Evolutionary conservation across 1,140 invertebrate genomes (phyloP), one percentile per base, ranked within the genome.

Genomic region (Caenorhabditis latens): DNA sequence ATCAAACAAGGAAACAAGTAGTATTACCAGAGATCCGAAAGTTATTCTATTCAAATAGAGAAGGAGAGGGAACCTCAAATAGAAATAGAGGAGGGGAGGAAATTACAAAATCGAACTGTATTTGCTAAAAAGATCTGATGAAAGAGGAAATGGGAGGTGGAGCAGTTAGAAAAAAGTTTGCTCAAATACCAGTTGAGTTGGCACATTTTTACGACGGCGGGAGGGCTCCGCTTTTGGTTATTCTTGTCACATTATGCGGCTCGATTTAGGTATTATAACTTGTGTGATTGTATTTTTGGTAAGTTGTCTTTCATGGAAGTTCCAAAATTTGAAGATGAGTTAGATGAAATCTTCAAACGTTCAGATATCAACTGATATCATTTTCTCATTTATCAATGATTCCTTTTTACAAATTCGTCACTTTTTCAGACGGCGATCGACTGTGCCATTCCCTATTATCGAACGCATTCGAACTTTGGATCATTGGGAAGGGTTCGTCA

Each of bases 81-180:
- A 79, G 71, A 79, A 63, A 63, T 63, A 11, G 61, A 6, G 61
- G 61, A 6, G 61, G 61, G 9, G 9, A 53, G 16, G 16, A 79
- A 71, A 79, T 79, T 50, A 79, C 71, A 79, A 79, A 79, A 79
- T 53, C 46, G 71, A 79, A 79, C 46, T 50, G 43, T 79, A 79
- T 79, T 79, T 79, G 71, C 71, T 24, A 79, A 84, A 84, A 84
- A 84, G 83, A 21, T 50, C 57, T n/a, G 19, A 55, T 83, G 48
- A 8, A n/a, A 61, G 6, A 16, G 83, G 58, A 9, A 55, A 43
- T 42, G n/a, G 50, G 82, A 83, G 57, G 82, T 57, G 55, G 83
- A 84, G 83, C 53, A 84, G 82, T 83, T 83, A 57, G 53, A 48
- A 63, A 43, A 84, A 84, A 61, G 83, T 79, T 79, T 79, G 71